A percentile compares a stretch with the other conserved stretches of the same genome.
phyloP scores from a whole-genome alignment of 1,140 invertebrate genomes.

The Zaprionus ghesquierei region DNA sequence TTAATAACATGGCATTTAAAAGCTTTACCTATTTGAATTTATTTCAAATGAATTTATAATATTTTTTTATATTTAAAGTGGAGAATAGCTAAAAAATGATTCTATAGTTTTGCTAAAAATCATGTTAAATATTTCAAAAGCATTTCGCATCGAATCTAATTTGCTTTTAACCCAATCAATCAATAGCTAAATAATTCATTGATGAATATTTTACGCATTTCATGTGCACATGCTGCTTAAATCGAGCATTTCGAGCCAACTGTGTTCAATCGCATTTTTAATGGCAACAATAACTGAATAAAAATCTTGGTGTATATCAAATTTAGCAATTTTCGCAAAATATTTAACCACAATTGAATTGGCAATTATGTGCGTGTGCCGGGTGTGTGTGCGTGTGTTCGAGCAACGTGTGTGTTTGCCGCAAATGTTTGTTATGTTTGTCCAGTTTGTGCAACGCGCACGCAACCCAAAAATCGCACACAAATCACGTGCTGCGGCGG shows the following conservation, averaged over 20 bases:
- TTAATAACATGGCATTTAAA: no score
- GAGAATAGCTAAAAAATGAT: no score
- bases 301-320: constrained; percentile 2
- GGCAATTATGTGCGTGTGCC: constrained; percentile 24
- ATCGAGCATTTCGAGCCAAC: neutral
- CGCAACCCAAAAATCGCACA: constrained; percentile 52
- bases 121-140: neutral
- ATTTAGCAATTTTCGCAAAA: constrained; percentile 56
- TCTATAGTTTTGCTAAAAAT: no score
- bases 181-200: constrained; percentile 24
- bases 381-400: neutral
- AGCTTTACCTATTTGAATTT: no score
- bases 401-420: constrained; percentile 4
- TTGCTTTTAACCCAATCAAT: constrained; percentile 1
- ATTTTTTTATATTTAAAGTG: no score
- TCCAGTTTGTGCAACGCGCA: neutral
- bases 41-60: no score
- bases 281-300: constrained; percentile 10
- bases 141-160: neutral
- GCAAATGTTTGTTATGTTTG: constrained; percentile 36
- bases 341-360: constrained; percentile 73
- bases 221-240: neutral
- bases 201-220: constrained; percentile 1
- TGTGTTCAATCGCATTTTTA: neutral
- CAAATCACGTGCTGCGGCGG: constrained; percentile 65